Base-by-base conservation (phyloP, 2,888 invertebrate genomes). In the Amphimallon solstitiale region DNA sequence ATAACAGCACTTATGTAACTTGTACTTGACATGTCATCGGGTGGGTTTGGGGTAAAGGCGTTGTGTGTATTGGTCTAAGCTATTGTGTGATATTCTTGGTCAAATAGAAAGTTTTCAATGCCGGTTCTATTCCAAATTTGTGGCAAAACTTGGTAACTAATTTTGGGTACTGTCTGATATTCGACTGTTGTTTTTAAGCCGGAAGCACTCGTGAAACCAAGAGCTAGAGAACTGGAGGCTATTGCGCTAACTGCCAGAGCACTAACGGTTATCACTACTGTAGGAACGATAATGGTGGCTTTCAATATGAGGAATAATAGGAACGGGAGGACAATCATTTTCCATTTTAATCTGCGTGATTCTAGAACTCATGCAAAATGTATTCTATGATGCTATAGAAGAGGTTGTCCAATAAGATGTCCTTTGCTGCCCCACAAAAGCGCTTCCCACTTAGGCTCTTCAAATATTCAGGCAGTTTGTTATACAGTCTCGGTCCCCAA, bases 191-290 rank as follows among this genome's bases (percentile, higher is more conserved):
- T 76, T 69, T 81, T 81, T 46, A 82, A 74, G 3, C 78, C 81
- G 0, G 78, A 75, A 0, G 78, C 81, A 38, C 86, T 87, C 19
- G 89, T 86, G 38, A 90, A 81, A 37, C 88, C 80, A 68, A 90
- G 81, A 23, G 90, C 88, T 69, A 88, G 82, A 46, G 88, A 76
- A 52, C 89, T 88, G 29, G 87, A 85, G 65, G 87, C 88, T 61
- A 90, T 82, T 62, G 88, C 89, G 79, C 89, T 90, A 73, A 90
- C 85, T 6, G 89, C 87, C 52, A 90, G 84, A 68, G 89, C 79
- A n/a, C 87, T 87, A 48, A 90, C 85, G 64, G 86, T 77, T 19
- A 87, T 85, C 69, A 90, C 83, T 48, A 88, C 78, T 21, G 88
- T 83, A 29, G 89, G 89, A 59, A 90, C 78, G 48, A 89, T 81